phyloP scores from a whole-genome alignment of 2,113 vertebrate species.

The Sclerurus mexicanus region DNA sequence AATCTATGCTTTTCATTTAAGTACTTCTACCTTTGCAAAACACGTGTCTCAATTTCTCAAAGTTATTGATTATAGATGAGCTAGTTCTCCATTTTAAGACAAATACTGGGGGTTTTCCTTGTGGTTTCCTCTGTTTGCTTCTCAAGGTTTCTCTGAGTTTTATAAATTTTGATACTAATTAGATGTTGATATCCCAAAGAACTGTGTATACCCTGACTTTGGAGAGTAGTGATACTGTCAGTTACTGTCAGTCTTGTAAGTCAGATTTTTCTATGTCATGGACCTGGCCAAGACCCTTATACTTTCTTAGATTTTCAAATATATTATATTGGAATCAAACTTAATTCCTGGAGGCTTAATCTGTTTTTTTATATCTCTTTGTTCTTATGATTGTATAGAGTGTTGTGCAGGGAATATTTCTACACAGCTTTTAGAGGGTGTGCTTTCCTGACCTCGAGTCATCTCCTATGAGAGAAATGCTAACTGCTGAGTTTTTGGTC shows the following conservation, averaged over 20 bases:
- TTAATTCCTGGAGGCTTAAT: background rate
- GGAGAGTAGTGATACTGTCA: background rate
- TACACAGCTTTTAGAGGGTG: background rate
- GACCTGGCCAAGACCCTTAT: background rate
- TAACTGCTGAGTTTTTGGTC: background rate
- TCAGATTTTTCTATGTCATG: background rate
- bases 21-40: background rate
- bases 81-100: background rate
- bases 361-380: background rate
- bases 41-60: background rate
- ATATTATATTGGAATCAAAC: background rate
- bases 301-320: background rate
- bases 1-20: background rate
- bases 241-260: background rate
- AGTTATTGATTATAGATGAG: background rate
- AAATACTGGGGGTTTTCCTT: rapidly evolving
- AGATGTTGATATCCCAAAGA: background rate
- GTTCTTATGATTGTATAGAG: background rate
- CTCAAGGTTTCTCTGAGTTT: background rate
- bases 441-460: background rate
- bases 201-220: background rate
- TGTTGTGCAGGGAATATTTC: background rate
- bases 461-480: background rate
- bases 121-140: background rate
- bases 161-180: background rate